Base-by-base conservation (phyloP, 23 tunicate species). In the Styela clava region DNA sequence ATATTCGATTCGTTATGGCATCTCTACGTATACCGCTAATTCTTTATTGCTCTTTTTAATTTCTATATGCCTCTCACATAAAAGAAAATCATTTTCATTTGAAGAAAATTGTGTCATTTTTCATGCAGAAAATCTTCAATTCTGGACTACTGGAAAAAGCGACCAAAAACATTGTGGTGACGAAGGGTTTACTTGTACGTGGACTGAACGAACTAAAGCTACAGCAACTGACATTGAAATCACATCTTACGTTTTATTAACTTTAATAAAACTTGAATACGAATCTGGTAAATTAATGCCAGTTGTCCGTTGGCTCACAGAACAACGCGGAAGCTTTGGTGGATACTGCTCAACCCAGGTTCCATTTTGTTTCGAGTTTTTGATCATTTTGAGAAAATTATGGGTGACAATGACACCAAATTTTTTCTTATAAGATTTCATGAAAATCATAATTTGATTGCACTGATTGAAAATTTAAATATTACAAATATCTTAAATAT, bases 281-380 rank as follows among this genome's bases (percentile, higher is more conserved):
- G 85, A 83, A 69, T 22, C 85, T 21, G 37, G 52, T 5, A 3
- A 63, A 16, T 34, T 85, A 3, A 68, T 79, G 20, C 97, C 97
- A 18, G 78, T 92, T 35, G 78, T 92, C 37, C 82, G 84, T 74
- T 92, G 97, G 97, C 79, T 92, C 64, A 72, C 88, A 23, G 70
- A 83, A 56, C 84, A 92, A 61, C 86, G 85, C n/a, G 88, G 79
- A 65, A 78, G 63, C 18, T 68, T 87, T 16, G 97, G 97, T 19
- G 97, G 97, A 7, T 92, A 92, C 51, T 84, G 86, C 27, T 79
- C 86, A 3, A 92, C 97, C 1, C 97, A 92, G 79, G 97, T 91
- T 69, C 9, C n/a, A n/a, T n/a, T n/a, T n/a, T n/a, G n/a, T n/a
- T n/a, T n/a, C n/a, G n/a, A n/a, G n/a, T n/a, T n/a, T n/a, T n/a